phyloP scores from a whole-genome alignment of 2,797 vertebrate species.

The Rhinogobio ventralis region DNA sequence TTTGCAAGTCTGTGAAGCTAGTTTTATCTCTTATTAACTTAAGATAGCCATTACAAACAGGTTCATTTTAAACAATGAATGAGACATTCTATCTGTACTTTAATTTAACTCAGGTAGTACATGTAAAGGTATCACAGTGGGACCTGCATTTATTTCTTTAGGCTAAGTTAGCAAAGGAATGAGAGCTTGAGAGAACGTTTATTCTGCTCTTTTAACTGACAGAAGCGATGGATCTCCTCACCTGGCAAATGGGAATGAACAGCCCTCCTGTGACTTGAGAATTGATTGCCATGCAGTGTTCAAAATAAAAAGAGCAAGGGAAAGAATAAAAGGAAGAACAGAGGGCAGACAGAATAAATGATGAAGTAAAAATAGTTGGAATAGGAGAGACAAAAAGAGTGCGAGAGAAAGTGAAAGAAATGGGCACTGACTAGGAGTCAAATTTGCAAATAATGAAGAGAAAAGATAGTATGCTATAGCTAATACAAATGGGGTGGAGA shows the following conservation, averaged over 20 bases:
- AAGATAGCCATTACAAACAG: background rate
- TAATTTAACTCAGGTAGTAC: constrained; percentile 43
- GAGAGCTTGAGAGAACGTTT: constrained; percentile 70
- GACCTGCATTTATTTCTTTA: constrained; percentile 71
- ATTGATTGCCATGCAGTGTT: constrained; percentile 59
- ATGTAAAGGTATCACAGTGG: constrained; percentile 63
- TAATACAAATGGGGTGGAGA: background rate
- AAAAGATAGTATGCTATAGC: background rate
- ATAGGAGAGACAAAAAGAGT: constrained; percentile 44
- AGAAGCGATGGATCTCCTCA: constrained; percentile 56
- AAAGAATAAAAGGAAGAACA: constrained; percentile 73
- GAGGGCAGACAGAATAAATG: constrained; percentile 56
- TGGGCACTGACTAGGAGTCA: constrained; percentile 57
- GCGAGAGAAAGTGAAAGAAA: background rate
- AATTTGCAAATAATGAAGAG: background rate
- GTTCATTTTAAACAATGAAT: background rate
- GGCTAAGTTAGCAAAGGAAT: constrained; percentile 73
- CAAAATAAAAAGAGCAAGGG: constrained; percentile 59
- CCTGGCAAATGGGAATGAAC: constrained; percentile 52
- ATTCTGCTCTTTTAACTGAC: constrained; percentile 56
- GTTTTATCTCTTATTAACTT: background rate
- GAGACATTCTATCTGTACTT: background rate
- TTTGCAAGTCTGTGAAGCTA: background rate
- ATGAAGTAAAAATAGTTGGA: constrained; percentile 58
- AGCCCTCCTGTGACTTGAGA: constrained; percentile 60